Conservation (phyloP, 2,113 vertebrate species). For the Heterocephalus glaber region DNA sequence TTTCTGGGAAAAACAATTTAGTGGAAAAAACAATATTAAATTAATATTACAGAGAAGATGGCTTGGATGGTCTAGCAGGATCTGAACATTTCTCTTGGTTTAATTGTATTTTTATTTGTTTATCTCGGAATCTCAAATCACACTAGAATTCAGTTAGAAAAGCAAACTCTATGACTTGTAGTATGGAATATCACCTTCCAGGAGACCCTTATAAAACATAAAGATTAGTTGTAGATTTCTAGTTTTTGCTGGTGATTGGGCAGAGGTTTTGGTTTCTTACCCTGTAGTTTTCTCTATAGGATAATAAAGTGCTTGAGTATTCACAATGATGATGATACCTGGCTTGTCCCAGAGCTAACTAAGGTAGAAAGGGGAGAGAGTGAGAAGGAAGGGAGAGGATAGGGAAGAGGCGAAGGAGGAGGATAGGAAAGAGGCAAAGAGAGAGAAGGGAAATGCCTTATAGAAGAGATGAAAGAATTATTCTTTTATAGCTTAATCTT, state of each 20-base stretch:
- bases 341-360: background rate
- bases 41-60: background rate
- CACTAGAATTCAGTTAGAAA: background rate
- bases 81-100: background rate
- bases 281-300: background rate
- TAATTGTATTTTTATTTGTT: background rate
- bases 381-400: background rate
- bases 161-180: background rate
- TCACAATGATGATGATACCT: background rate
- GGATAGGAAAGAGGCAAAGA: too few relatives aligned
- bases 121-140: background rate
- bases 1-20: background rate
- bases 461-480: background rate
- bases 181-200: background rate
- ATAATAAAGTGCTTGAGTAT: background rate
- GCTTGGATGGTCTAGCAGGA: background rate
- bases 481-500: background rate
- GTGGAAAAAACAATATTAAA: background rate
- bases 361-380: background rate
- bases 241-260: background rate
- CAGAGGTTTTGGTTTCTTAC: background rate
- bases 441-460: background rate
- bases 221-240: background rate
- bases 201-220: too few relatives aligned
- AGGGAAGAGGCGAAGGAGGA: background rate